These are phyloP conservation scores for Mobula hypostoma DNA, from an alignment of 2,113 vertebrate genomes.

Conservation along the genomic window DNA sequence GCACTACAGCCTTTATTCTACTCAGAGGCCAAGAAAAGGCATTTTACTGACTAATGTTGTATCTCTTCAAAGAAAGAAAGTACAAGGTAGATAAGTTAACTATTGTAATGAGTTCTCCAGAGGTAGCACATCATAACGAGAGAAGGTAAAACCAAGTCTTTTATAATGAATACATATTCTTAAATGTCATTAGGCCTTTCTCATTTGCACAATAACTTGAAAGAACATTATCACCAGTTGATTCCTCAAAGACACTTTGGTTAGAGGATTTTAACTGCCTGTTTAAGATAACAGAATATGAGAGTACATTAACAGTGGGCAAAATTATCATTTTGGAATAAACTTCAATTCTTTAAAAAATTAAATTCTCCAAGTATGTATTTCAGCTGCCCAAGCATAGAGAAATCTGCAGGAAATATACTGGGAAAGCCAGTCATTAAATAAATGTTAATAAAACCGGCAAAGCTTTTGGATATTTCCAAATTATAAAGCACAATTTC, in stretches of 20 bases:
- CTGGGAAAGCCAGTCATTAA: not conserved
- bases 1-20: not conserved
- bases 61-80: not conserved
- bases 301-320: not conserved
- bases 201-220: not conserved
- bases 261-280: not conserved
- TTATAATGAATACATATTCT: not conserved
- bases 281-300: not conserved
- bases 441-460: not conserved
- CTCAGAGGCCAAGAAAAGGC: not conserved
- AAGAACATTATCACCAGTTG: not conserved
- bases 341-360: not conserved
- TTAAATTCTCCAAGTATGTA: not conserved
- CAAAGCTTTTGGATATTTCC: not conserved
- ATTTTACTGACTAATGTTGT: not conserved
- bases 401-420: not conserved
- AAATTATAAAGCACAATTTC: not conserved
- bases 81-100: not conserved
- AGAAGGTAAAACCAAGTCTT: not conserved
- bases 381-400: not conserved
- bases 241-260: not conserved
- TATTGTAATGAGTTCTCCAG: not conserved
- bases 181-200: not conserved
- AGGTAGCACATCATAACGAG: not conserved
- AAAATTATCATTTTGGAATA: not conserved